Conservation (phyloP, 1,140 invertebrate genomes). For the Lepidotrigona ventralis region DNA sequence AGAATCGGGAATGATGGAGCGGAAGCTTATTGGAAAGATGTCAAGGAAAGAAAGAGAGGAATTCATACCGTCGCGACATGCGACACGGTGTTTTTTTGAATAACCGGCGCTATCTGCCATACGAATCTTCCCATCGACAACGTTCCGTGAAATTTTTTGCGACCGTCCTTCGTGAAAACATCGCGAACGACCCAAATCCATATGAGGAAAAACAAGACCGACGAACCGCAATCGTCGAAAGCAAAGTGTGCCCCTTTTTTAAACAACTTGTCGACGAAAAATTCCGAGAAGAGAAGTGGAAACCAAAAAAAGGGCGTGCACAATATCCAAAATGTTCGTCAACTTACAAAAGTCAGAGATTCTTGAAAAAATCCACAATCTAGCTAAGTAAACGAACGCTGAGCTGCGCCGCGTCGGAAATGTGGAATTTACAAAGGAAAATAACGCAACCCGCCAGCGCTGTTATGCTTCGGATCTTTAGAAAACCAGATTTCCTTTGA, state of each 20-base stretch:
- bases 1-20: too few relatives aligned
- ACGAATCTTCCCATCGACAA: neutral
- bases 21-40: too few relatives aligned
- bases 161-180: neutral
- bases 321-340: too few relatives aligned
- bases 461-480: neutral
- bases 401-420: too few relatives aligned
- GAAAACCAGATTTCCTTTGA: neutral
- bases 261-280: neutral
- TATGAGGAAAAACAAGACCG: too few relatives aligned
- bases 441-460: neutral
- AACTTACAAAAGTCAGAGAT: neutral
- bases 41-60: too few relatives aligned
- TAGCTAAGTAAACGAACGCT: conserved; percentile 31
- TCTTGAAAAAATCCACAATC: conserved; percentile 22
- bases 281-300: too few relatives aligned
- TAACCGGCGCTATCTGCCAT: neutral
- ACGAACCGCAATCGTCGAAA: neutral
- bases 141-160: neutral
- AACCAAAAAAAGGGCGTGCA: neutral
- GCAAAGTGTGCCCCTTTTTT: neutral
- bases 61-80: too few relatives aligned
- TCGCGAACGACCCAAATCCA: conserved; percentile 5
- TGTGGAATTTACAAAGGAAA: conserved; percentile 15
- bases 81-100: neutral